Conservation (phyloP, 2,888 invertebrate species). For the Macrosiphum euphorbiae region DNA sequence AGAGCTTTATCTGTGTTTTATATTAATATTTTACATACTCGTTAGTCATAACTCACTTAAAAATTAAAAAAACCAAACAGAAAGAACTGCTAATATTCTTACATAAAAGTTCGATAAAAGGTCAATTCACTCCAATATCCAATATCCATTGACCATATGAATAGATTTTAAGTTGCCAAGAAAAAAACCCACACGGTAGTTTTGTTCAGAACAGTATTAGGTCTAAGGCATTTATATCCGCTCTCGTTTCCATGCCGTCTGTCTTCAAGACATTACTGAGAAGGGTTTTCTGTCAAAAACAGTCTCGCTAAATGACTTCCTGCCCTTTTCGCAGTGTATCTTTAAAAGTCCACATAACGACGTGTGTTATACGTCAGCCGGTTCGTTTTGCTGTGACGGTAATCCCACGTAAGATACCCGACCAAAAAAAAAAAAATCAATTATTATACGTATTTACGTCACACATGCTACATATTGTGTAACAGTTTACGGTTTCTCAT, state of each 20-base stretch:
- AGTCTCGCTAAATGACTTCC: constrained; percentile 9
- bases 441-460: not conserved
- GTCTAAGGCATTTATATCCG: constrained; percentile 27
- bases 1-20: too few relatives aligned
- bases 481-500: not conserved
- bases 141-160: not conserved
- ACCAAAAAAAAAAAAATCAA: not conserved
- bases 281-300: constrained; percentile 45
- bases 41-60: too few relatives aligned
- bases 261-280: not conserved
- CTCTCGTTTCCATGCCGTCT: not conserved
- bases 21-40: too few relatives aligned
- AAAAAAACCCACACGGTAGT: not conserved
- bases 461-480: not conserved
- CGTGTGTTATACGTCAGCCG: not conserved
- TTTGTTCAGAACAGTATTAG: not conserved
- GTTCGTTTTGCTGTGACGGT: not conserved
- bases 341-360: not conserved
- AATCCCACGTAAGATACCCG: not conserved
- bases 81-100: too few relatives aligned
- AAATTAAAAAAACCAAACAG: too few relatives aligned
- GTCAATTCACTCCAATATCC: too few relatives aligned
- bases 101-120: too few relatives aligned
- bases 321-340: not conserved
- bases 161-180: not conserved